Evolutionary conservation across 2,797 vertebrate genomes (phyloP), one percentile per base, ranked within the genome.

Genomic region (Lepus townsendii): DNA sequence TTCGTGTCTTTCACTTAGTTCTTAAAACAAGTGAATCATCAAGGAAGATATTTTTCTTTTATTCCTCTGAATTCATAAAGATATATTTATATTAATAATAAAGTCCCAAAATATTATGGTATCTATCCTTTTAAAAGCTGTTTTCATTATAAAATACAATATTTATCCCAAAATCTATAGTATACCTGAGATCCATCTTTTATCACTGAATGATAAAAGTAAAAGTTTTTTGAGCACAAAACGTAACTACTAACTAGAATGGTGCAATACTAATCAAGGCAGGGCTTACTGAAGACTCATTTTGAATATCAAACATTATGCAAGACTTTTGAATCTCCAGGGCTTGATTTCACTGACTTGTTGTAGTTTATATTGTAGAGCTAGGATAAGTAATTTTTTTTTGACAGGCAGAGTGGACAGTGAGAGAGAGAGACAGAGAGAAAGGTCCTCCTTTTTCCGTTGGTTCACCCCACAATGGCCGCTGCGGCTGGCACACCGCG

Each of bases 1-100:
- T 62, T 95, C 54, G 83, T 92, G n/a, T 93, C 35, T 95, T 94
- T 80, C 42, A 22, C 13, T 17, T 86, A 22, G 10, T 84, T 11
- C 60, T 93, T 92, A n/a, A 30, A 84, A 88, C 91, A 73, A 42
- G 54, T 90, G 38, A 42, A 69, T 83, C 7, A 47, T 63, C 71
- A 88, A 82, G 20, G 78, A 93, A 94, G 54, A 9, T 2, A 76
- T 50, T 92, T 79, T 71, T 35, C 12, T 90, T 72, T 60, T 69
- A 65, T 66, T 85, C 16, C 6, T 83, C n/a, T 87, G 62, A 73
- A 83, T 88, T 83, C 16, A 96, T 75, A n/a, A 87, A 30, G 8
- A 63, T 93, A 85, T 63, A 24, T 96, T 91, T 76, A 72, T 13
- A 63, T 94, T 79, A 87, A 92, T 50, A 93, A 10, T 26, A 72